Base-by-base conservation (phyloP, 2,888 invertebrate species). In the Deilephila porcellus region DNA sequence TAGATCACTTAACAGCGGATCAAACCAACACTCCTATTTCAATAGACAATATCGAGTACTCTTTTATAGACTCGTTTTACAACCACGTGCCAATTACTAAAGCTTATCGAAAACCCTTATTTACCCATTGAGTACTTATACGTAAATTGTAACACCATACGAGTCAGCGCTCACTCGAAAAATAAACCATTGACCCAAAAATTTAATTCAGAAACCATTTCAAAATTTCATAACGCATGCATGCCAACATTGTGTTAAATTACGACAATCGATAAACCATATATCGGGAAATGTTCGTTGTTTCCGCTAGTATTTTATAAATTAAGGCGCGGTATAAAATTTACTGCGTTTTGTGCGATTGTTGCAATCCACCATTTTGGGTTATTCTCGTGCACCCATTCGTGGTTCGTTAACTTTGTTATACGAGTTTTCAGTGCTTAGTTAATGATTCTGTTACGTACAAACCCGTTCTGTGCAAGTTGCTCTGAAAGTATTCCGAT, bases 361-460 rank as follows among this genome's bases (percentile, higher is more conserved):
- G 92, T 92, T 92, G 91, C 91, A 91, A 91, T 91, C 86, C 86
- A 86, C 88, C 88, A 89, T 91, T 91, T 90, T 81, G 88, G 90
- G 88, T 88, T 89, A 90, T 90, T 88, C 88, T 83, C 83, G 89
- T 85, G 89, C 91, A 90, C 89, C 88, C 85, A 90, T 90, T 90
- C 90, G 91, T 88, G 93, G 91, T 91, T 92, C 93, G 93, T 93
- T 93, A 92, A 92, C 91, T 93, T 92, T 91, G 89, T 87, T 91
- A 89, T 90, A 91, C 86, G 90, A 89, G 88, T 88, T 86, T 89
- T 89, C 82, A 84, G 86, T 86, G 86, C 90, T 91, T 90, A 91
- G 90, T 88, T 88, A 89, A 90, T 90, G 89, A 89, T 88, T 88
- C 89, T 83, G 82, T 79, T 82, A 82, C 80, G 82, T 83, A 81